phyloP scores from a whole-genome alignment of 2,797 vertebrate species.

The Macroramphosus scolopax region DNA sequence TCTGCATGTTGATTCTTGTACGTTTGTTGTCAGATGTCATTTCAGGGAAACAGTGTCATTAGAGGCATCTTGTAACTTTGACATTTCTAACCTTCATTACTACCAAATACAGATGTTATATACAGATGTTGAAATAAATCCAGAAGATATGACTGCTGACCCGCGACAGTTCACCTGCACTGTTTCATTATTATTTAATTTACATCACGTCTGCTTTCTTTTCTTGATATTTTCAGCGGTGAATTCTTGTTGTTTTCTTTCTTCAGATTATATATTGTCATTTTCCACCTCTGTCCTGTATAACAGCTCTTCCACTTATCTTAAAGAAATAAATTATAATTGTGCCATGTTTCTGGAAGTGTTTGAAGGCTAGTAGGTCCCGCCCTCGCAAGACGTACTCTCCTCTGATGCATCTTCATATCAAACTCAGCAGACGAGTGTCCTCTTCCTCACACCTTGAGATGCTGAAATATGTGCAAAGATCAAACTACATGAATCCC shows the following conservation, averaged over 20 bases:
- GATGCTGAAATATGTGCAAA: no score
- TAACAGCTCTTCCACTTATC: slow-evolving; percentile 33
- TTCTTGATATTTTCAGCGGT: slow-evolving; percentile 27
- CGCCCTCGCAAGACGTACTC: no score
- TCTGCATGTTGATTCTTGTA: no score
- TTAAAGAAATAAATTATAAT: slow-evolving; percentile 51
- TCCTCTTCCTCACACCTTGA: no score
- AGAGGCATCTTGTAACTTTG: slow-evolving; percentile 40
- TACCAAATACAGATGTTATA: slow-evolving; percentile 46
- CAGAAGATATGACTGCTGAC: slow-evolving; percentile 7
- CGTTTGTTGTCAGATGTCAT: slow-evolving; percentile 17
- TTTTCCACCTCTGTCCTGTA: slow-evolving; percentile 36
- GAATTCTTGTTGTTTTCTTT: slow-evolving; percentile 19
- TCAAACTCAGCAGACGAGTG: no score
- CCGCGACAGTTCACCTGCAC: slow-evolving; percentile 18
- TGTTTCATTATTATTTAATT: slow-evolving; percentile 34
- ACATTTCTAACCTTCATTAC: slow-evolving; percentile 18
- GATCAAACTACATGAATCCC: no score
- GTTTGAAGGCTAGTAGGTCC: no score
- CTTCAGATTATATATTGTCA: slow-evolving; percentile 16
- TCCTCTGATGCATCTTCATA: no score
- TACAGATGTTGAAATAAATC: slow-evolving; percentile 15
- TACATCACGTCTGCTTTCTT: slow-evolving; percentile 30
- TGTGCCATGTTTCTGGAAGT: slow-evolving; percentile 1
- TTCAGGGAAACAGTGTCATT: slow-evolving; percentile 47